phyloP scores from a whole-genome alignment of 2,113 vertebrate species.

The Brienomyrus brachyistius region DNA sequence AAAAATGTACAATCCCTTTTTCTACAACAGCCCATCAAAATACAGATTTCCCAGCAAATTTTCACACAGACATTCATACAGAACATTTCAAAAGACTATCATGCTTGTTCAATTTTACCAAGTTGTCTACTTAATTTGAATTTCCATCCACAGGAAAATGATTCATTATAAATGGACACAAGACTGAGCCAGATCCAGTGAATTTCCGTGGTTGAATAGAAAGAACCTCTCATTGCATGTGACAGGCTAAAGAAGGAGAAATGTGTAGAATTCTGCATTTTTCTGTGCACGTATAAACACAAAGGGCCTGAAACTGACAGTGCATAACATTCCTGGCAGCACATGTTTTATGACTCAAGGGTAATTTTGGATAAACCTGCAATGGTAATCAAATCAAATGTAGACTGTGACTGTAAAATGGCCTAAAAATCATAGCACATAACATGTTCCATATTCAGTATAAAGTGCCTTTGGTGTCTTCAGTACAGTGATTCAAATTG shows the following conservation, averaged over 20 bases:
- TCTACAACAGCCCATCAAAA: background rate
- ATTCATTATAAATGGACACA: slow-evolving; percentile 7
- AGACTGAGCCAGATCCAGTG: background rate
- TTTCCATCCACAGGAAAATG: background rate
- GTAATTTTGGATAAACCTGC: background rate
- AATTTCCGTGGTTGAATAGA: background rate
- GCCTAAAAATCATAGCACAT: background rate
- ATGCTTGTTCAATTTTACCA: background rate
- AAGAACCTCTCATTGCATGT: background rate
- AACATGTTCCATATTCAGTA: background rate
- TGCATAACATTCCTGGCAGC: background rate
- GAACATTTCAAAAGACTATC: background rate
- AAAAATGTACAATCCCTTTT: background rate
- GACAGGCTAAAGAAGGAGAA: slow-evolving; percentile 8
- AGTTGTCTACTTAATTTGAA: background rate
- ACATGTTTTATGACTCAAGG: background rate
- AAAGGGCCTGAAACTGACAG: background rate
- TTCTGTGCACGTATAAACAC: background rate
- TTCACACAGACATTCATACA: background rate
- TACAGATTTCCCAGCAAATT: background rate
- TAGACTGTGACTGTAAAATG: background rate
- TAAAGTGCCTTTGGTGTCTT: background rate
- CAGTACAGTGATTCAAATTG: background rate
- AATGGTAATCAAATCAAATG: slow-evolving; percentile 2
- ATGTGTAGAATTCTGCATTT: background rate